These are phyloP conservation scores for Phenacoccus solenopsis DNA, from an alignment of 1,140 invertebrate species.

Conservation along the genomic window DNA sequence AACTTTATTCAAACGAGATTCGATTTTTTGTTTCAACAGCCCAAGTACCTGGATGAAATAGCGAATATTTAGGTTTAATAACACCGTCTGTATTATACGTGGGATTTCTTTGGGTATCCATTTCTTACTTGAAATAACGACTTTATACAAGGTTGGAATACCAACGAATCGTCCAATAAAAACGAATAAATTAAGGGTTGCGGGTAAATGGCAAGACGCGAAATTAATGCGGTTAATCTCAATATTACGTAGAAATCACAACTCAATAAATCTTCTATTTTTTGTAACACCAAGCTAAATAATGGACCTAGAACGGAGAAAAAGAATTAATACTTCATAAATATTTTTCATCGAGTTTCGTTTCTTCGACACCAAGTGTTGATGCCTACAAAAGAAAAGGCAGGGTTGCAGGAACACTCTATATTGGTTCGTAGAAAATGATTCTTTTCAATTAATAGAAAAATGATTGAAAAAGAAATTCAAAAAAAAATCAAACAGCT, in stretches of 20 bases:
- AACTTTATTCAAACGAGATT: slow-evolving; percentile 57
- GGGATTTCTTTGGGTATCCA: too few species aligned
- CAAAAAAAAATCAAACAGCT: too few species aligned
- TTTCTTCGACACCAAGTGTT: too few species aligned
- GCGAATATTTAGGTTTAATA: slow-evolving; percentile 18
- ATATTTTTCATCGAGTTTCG: too few species aligned
- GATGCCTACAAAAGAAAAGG: too few species aligned
- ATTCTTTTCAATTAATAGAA: too few species aligned
- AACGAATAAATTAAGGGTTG: slow-evolving; percentile 77
- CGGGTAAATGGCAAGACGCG: slow-evolving; percentile 72
- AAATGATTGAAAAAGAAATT: too few species aligned
- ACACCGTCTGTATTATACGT: too few species aligned
- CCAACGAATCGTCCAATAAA: slow-evolving; percentile 70
- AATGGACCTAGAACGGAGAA: slow-evolving; percentile 54
- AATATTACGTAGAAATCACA: slow-evolving; percentile 80
- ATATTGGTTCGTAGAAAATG: too few species aligned
- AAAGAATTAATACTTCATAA: not conserved
- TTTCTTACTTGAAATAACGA: slow-evolving; percentile 74
- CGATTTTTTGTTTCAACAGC: slow-evolving; percentile 74
- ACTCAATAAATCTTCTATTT: slow-evolving; percentile 69
- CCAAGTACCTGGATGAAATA: slow-evolving; percentile 51
- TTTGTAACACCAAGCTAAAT: slow-evolving; percentile 63
- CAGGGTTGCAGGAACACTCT: too few species aligned
- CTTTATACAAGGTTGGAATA: slow-evolving; percentile 78
- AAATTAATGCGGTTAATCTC: slow-evolving; percentile 74